Evolutionary conservation across 2,113 vertebrate genomes (phyloP).

Genomic region (Edolisoma coerulescens): DNA sequence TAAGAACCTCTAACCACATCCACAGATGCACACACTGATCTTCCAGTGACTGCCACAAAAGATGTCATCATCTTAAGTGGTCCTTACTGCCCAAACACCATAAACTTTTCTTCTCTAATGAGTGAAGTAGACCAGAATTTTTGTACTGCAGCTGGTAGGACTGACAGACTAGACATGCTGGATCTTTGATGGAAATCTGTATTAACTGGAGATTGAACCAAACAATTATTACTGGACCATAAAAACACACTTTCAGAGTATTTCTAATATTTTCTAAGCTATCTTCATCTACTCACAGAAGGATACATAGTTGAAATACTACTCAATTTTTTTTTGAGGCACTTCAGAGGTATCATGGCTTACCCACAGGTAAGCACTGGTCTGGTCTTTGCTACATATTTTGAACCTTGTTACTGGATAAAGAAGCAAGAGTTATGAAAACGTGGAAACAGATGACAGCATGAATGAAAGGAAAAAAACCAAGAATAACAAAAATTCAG

Average conservation of each 20-base stretch:
- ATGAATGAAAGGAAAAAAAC: neutral
- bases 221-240: neutral
- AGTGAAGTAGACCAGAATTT: neutral
- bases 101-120: neutral
- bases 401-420: neutral
- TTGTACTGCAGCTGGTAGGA: neutral
- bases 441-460: neutral
- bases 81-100: neutral
- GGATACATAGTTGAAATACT: neutral
- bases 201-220: neutral
- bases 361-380: neutral
- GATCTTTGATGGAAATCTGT: neutral
- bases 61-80: neutral
- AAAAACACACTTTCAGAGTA: neutral
- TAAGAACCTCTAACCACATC: neutral
- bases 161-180: neutral
- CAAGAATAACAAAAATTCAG: neutral
- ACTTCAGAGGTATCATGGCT: neutral
- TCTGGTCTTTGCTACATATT: neutral
- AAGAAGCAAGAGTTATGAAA: neutral
- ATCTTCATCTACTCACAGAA: neutral
- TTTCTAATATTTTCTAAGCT: neutral
- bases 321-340: neutral
- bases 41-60: neutral
- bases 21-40: neutral